Conservation (phyloP, 2,797 vertebrate genomes). For the Notolabrus celidotus region DNA sequence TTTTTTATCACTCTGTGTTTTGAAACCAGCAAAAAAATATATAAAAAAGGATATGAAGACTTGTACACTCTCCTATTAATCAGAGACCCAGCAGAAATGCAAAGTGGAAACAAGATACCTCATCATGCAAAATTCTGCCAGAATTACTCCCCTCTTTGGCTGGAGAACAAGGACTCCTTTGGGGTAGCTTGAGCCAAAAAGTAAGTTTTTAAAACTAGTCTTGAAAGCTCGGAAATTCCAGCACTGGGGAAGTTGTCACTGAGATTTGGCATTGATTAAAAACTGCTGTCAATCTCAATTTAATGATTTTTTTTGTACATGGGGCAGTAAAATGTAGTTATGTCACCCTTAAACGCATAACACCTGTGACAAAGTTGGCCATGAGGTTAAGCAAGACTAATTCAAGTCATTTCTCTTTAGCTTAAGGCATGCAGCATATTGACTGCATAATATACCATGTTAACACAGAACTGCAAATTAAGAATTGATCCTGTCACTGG, state of each 20-base stretch:
- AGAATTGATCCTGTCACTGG: constrained; percentile 64
- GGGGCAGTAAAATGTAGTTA: constrained; percentile 22
- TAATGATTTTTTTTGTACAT: constrained; percentile 11
- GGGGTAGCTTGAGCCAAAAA: constrained; percentile 20
- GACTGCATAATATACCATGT: constrained; percentile 61
- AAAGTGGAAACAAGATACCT: constrained; percentile 23
- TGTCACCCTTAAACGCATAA: constrained; percentile 34
- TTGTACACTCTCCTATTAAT: constrained; percentile 46
- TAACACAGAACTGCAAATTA: constrained; percentile 71
- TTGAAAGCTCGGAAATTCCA: constrained; percentile 30
- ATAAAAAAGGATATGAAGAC: not conserved
- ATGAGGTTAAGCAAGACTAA: constrained; percentile 51
- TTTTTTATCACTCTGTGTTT: constrained; percentile 9
- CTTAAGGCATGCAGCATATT: constrained; percentile 54
- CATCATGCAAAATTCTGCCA: constrained; percentile 60
- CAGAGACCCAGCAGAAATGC: constrained; percentile 28
- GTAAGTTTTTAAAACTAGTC: constrained; percentile 26
- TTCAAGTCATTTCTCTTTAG: constrained; percentile 50
- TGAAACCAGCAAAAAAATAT: constrained; percentile 19
- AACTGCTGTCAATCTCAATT: not conserved
- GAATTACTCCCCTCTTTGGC: constrained; percentile 42
- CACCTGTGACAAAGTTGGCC: constrained; percentile 23
- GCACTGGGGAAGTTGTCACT: constrained; percentile 18
- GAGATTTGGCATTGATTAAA: constrained; percentile 39
- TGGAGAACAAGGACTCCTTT: constrained; percentile 44